Conservation (phyloP, 2,888 invertebrate species). For the Ariolimax columbianus region DNA sequence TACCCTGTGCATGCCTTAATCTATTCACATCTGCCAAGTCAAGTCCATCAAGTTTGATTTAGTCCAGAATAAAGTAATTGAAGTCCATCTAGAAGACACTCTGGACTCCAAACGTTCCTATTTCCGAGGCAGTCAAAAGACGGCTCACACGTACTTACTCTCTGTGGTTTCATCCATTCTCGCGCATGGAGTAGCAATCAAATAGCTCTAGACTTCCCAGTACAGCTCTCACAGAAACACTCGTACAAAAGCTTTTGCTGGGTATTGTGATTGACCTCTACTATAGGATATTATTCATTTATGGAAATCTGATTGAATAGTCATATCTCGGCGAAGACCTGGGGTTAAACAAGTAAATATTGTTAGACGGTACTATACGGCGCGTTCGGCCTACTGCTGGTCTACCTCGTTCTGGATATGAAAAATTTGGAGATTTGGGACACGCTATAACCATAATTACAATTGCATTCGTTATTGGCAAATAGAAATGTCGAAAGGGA, state of each 20-base stretch:
- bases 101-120: not conserved
- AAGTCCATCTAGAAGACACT: not conserved
- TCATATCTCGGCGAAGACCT: too few species aligned
- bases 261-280: not conserved
- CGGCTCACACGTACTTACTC: not conserved
- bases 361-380: too few species aligned
- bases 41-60: too few species aligned
- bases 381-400: too few species aligned
- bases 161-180: not conserved
- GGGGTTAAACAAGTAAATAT: too few species aligned
- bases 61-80: not conserved
- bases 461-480: too few species aligned
- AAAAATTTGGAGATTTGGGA: too few species aligned
- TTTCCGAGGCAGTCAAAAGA: not conserved
- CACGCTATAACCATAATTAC: too few species aligned
- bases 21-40: too few species aligned
- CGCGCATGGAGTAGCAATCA: not conserved
- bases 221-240: not conserved
- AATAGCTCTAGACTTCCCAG: not conserved
- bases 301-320: not conserved
- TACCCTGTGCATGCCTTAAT: too few species aligned
- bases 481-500: too few species aligned
- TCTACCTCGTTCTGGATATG: too few species aligned
- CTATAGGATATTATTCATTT: not conserved
- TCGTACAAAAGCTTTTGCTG: not conserved